Base-by-base conservation (phyloP, 1,140 invertebrate genomes). In the Listronotus oregonensis region DNA sequence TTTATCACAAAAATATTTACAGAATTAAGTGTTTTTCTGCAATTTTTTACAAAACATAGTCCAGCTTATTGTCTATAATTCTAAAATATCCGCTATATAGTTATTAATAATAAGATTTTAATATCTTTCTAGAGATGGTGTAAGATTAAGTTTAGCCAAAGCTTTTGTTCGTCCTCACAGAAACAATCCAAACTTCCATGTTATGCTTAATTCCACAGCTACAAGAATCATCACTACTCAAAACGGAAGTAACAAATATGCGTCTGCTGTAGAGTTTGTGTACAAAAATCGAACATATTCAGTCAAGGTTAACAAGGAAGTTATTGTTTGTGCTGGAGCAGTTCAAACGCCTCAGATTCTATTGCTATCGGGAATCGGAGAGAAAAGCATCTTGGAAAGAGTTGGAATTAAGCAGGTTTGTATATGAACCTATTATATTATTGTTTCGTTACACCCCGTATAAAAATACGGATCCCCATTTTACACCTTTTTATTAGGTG, bases 161-260 rank as follows among this genome's bases (percentile, higher is more conserved):
- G 87, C 87, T 0, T 91, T 86, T 74, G 72, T 92, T 0, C 72
- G 83, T 31, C 88, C 89, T 4, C 69, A 59, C 9, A 75, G 82
- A 27, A 68, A 85, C 64, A 79, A 87, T 17, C 73, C 77, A 5
- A 95, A 95, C 78, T 80, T 95, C 0, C 82, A 90, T 66, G 80
- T 93, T 0, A 72, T 84, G 60, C 66, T 89, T 0, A 87, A 90
- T 54, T 84, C 90, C 0, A 82, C 84, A 0, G 89, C 82, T 0
- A 87, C 84, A 0, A 86, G 83, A 71, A 71, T 78, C 6, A 11
- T 83, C n/a, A 74, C 84, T 9, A 47, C 65, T 14, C 8, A 42
- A 17, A 4, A 56, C n/a, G 49, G 49, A 31, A 55, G 37, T 40
- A 52, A 27, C 66, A 77, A 69, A 61, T 34, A 31, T 56, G 68